phyloP scores from a whole-genome alignment of 2,888 invertebrate species.

The Drosophila leonis region DNA sequence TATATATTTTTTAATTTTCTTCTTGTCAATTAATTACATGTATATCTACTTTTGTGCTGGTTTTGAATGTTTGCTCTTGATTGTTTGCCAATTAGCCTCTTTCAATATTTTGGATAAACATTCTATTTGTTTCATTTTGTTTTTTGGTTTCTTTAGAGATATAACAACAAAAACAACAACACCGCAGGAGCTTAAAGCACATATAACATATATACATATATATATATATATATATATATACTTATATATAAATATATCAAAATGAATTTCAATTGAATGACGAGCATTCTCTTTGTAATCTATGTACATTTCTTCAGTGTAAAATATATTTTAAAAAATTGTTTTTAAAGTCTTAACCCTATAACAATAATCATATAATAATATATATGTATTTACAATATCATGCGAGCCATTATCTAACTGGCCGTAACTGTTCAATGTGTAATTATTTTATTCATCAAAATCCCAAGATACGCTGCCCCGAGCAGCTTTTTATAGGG shows the following conservation, averaged over 20 bases:
- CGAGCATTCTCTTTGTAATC: conserved; percentile 59
- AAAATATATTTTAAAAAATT: conserved; percentile 50
- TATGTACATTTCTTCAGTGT: conserved; percentile 66
- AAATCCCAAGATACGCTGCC: conserved; percentile 35
- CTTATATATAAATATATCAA: conserved; percentile 10
- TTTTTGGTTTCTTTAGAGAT: conserved; percentile 56
- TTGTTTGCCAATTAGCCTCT: conserved; percentile 71
- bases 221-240: neutral
- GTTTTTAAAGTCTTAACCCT: conserved; percentile 38
- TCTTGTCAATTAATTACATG: conserved; percentile 21
- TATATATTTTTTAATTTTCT: conserved; percentile 23
- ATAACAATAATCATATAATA: conserved; percentile 41
- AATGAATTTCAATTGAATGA: conserved; percentile 34
- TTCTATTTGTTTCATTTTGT: conserved; percentile 2
- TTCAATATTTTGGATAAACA: conserved; percentile 34
- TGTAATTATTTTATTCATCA: conserved; percentile 38
- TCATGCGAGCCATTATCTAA: conserved; percentile 27
- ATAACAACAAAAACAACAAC: conserved; percentile 74
- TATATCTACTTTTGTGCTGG: conserved; percentile 51
- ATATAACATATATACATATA: conserved; percentile 11
- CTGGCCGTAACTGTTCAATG: conserved; percentile 42
- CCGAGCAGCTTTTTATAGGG: conserved; percentile 42
- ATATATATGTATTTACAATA: conserved; percentile 39
- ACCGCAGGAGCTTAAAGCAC: conserved; percentile 68
- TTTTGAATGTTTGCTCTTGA: conserved; percentile 76